Evolutionary conservation across 2,888 invertebrate genomes (phyloP), one percentile per base, ranked within the genome.

Genomic region (Cremastobaeus sp.): DNA sequence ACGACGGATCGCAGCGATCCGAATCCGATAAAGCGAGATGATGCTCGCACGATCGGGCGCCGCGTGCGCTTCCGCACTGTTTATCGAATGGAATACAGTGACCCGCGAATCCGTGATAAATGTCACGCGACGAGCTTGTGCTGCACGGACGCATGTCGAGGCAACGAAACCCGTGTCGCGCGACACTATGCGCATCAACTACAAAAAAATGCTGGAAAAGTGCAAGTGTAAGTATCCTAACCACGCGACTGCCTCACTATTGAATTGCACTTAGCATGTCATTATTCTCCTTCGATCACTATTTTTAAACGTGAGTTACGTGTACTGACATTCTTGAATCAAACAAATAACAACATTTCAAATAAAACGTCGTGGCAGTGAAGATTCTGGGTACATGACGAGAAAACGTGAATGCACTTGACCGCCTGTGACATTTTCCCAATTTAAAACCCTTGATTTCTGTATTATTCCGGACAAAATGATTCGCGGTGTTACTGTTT

Each of bases 201-300:
- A 87, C 60, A 70, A 66, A 18, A 85, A 76, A 75, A 82, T 83
- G 80, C 78, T 79, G 57, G 84, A 84, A 3, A 87, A 87, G 77
- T 87, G 84, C 76, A 81, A 81, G 77, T 87, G 87, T 87, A 66
- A 87, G 87, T 87, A 57, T 11, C 32, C 14, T 4, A n/a, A 25
- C 30, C 45, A 34, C 14, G 41, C 18, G 32, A 9, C 30, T 30
- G n/a, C 9, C 9, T 30, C n/a, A n/a, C n/a, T n/a, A n/a, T n/a
- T n/a, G n/a, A n/a, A n/a, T n/a, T n/a, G n/a, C n/a, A n/a, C n/a
- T n/a, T n/a, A n/a, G n/a, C n/a, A n/a, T n/a, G n/a, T n/a, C n/a
- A n/a, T n/a, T n/a, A n/a, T n/a, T n/a, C n/a, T n/a, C n/a, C n/a
- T n/a, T n/a, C n/a, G n/a, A n/a, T n/a, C n/a, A n/a, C n/a, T n/a